A percentile compares a stretch with the other conserved stretches of the same genome.
Conservation (phyloP, 2,888 invertebrate genomes). For the Gandaritis pyraliata region DNA sequence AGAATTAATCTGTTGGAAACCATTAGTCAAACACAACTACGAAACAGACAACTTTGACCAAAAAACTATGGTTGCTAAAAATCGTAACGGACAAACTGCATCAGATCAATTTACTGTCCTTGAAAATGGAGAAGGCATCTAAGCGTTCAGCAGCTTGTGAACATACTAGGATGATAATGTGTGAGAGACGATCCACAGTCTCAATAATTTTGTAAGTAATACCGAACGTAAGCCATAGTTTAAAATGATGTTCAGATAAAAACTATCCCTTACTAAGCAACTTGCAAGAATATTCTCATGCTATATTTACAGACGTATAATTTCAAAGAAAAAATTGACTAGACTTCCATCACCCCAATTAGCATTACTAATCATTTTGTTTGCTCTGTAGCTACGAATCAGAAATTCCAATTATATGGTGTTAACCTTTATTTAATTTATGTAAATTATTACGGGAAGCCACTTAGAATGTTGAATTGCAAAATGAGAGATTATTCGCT, state of each 20-base stretch:
- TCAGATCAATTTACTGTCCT: too few species aligned
- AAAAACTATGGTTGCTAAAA: too few species aligned
- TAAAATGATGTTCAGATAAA: too few species aligned
- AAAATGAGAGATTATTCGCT: constrained; percentile 47
- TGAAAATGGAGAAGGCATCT: too few species aligned
- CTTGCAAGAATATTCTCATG: constrained; percentile 33
- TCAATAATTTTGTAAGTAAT: too few species aligned
- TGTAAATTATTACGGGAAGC: constrained; percentile 64
- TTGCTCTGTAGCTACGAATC: constrained; percentile 59
- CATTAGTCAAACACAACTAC: neutral
- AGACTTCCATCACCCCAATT: constrained; percentile 60
- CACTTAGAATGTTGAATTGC: constrained; percentile 49
- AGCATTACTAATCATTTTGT: constrained; percentile 67
- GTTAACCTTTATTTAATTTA: constrained; percentile 69
- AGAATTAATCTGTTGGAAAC: constrained; percentile 27
- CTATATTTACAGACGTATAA: constrained; percentile 36
- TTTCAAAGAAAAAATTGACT: constrained; percentile 52
- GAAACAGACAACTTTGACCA: neutral
- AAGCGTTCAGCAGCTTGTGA: too few species aligned
- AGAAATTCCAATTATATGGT: constrained; percentile 61
- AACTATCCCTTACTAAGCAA: constrained; percentile 33
- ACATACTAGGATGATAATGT: too few species aligned
- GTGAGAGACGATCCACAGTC: too few species aligned
- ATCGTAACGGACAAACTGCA: too few species aligned
- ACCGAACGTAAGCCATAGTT: too few species aligned